Evolutionary conservation across 2,113 vertebrate genomes (phyloP), one percentile per base, ranked within the genome.

Genomic region (Notarius quadriscutis): DNA sequence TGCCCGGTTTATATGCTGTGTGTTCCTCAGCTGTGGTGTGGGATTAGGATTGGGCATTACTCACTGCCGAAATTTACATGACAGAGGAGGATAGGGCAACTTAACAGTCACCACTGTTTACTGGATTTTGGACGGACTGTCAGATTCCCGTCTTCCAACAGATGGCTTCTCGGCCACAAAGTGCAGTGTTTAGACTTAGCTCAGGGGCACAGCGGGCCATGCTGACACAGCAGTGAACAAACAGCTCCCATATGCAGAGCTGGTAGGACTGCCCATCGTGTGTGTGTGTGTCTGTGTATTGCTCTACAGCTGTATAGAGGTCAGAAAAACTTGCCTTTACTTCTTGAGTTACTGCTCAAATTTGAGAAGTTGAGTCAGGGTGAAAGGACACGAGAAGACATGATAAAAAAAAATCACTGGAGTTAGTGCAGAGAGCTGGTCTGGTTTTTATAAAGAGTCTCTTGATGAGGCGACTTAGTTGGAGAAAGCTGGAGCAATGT

Each of bases 141-240:
- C 86, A 89, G 91, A 94, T 92, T 94, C 93, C 92, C 93, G 94
- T 91, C 92, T 62, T 86, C 88, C 94, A 92, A 94, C 95, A 96
- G 95, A 95, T 95, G 95, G 94, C 92, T 92, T 93, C 92, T 93
- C 92, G 91, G 93, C 93, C 95, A 94, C 94, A 94, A 94, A 94
- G 88, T 94, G 94, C 93, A 92, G 93, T 93, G 93, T 94, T 95
- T 94, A 93, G 93, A 95, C 93, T 93, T 92, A 93, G 91, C 92
- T 93, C 93, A 91, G 90, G 90, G 91, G 91, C 92, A 91, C 90
- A 91, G 94, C 88, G 93, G 91, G 92, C 91, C 93, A 83, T 93
- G 92, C 94, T 95, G 93, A 95, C 93, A 93, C 94, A 94, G 94
- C 94, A 93, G 90, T 93, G 90, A 34, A 92, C 92, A 94, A 94